Percentiles rank a stretch among this genome's conserved stretches.
These are phyloP conservation scores for Poecilia gillii DNA, from an alignment of 2,797 vertebrate genomes.

Conservation along the genomic window DNA sequence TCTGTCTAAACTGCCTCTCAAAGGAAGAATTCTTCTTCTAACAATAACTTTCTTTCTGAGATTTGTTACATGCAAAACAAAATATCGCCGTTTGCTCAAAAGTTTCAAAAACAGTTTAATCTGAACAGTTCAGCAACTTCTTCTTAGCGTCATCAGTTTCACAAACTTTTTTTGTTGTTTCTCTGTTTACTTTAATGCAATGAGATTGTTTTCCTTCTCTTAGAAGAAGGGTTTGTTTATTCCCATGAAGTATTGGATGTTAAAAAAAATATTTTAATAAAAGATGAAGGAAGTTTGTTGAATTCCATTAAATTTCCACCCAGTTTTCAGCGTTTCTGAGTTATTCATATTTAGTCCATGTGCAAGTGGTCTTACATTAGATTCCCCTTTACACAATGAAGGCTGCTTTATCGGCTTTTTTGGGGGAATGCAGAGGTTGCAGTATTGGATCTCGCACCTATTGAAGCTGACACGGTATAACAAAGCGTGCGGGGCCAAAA, in stretches of 20 bases:
- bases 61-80: neutral
- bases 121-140: neutral
- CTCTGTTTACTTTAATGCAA: conserved; percentile 41
- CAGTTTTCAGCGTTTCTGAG: conserved; percentile 10
- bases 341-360: conserved; percentile 36
- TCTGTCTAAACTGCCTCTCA: neutral
- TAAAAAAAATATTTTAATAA: neutral
- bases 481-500: conserved; percentile 78
- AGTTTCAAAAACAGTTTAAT: neutral
- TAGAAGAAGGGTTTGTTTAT: conserved; percentile 3
- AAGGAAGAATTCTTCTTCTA: neutral
- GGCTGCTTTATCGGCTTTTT: conserved; percentile 60
- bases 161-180: neutral
- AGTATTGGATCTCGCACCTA: conserved; percentile 82
- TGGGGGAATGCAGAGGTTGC: conserved; percentile 77
- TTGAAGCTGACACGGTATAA: conserved; percentile 79
- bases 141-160: neutral
- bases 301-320: conserved; percentile 10
- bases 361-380: conserved; percentile 14
- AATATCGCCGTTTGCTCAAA: neutral
- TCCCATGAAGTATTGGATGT: neutral
- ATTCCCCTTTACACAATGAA: conserved; percentile 55
- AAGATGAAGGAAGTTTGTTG: conserved; percentile 6
- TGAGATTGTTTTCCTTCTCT: neutral
- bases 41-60: neutral